Evolutionary conservation across 30 jellyfish, hydroid and myxozoan genomes (phyloP), one percentile per base, ranked within the genome.

Genomic region (Clytia hemisphaerica): DNA sequence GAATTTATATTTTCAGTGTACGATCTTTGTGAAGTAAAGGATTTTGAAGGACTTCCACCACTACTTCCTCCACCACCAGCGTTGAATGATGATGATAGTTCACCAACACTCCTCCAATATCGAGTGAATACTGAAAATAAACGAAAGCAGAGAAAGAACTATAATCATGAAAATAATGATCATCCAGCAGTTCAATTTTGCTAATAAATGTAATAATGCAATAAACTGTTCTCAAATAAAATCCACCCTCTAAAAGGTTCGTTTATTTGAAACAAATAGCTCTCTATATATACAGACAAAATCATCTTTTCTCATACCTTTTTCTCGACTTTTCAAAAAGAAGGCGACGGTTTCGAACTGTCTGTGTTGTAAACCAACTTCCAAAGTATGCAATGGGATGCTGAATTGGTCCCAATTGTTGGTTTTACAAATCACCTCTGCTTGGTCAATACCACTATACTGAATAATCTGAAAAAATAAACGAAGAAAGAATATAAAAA

Each of bases 401-500:
- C 93, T 76, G 46, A 91, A 91, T 59, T 91, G 99, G 80, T 82
- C 68, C 99, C 99, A 91, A 22, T 73, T 68, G 55, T 82, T 91
- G 14, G 90, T 40, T 45, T 85, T 71, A 71, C 95, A 91, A 28
- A 91, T 75, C 51, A 55, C 25, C 71, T 91, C 99, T 10, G 99
- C 99, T 51, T 80, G 77, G 18, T 93, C 77, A 4, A 91, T 72
- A 4, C 93, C 94, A 71, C 92, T 46, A 73, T 66, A 83, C 63
- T 91, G 95, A 28, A 91, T 91, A 42, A 91, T 65, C 99, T 91
- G 68, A 15, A 57, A 29, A 19, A 25, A 6, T 4, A 62, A 21
- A 54, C 14, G 18, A 30, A 28, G 16, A 1, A 0, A 12, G n/a
- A n/a, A n/a, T n/a, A n/a, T n/a, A n/a, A n/a, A n/a, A n/a, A n/a